Conservation (phyloP, 2,888 invertebrate species). For the Aphrophora alni region DNA sequence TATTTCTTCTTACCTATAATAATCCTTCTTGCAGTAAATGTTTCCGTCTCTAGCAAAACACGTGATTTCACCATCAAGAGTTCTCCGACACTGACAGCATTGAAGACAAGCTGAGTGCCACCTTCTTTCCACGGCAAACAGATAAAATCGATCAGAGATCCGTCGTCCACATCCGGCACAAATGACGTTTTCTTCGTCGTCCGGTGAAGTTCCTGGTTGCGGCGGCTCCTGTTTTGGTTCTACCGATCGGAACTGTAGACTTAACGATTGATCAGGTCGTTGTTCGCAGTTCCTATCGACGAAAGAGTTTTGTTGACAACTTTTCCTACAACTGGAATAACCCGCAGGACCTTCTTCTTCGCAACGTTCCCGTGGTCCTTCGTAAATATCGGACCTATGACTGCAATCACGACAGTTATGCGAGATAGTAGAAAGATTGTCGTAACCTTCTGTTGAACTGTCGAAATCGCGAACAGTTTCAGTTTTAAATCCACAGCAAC, state of each 20-base stretch:
- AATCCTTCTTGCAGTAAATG: slow-evolving; percentile 96
- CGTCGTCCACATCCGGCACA: slow-evolving; percentile 90
- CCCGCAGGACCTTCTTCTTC: slow-evolving; percentile 43
- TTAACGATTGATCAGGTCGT: slow-evolving; percentile 42
- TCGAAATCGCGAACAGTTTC: slow-evolving; percentile 56
- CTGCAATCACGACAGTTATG: slow-evolving; percentile 53
- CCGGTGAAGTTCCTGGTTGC: slow-evolving; percentile 27
- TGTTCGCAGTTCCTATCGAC: slow-evolving; percentile 31
- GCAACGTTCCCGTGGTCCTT: slow-evolving; percentile 42
- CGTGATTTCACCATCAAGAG: slow-evolving; percentile 88
- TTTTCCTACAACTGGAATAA: slow-evolving; percentile 40
- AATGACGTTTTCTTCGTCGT: slow-evolving; percentile 60
- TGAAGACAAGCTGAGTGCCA: slow-evolving; percentile 93
- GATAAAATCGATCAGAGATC: slow-evolving; percentile 89
- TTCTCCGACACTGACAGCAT: slow-evolving; percentile 89
- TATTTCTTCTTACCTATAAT: slow-evolving; percentile 81
- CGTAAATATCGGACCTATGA: slow-evolving; percentile 52
- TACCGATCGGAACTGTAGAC: slow-evolving; percentile 45
- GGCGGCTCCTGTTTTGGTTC: slow-evolving; percentile 40
- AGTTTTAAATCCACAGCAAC: slow-evolving; percentile 52
- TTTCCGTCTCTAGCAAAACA: slow-evolving; percentile 93
- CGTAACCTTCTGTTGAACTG: slow-evolving; percentile 55
- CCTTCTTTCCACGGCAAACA: slow-evolving; percentile 88
- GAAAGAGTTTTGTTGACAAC: slow-evolving; percentile 29
- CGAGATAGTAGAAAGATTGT: slow-evolving; percentile 49